Evolutionary conservation across 2,888 invertebrate species (phyloP), one percentile per base, ranked within the genome.

Genomic region (Ganaspis brasiliensis): DNA sequence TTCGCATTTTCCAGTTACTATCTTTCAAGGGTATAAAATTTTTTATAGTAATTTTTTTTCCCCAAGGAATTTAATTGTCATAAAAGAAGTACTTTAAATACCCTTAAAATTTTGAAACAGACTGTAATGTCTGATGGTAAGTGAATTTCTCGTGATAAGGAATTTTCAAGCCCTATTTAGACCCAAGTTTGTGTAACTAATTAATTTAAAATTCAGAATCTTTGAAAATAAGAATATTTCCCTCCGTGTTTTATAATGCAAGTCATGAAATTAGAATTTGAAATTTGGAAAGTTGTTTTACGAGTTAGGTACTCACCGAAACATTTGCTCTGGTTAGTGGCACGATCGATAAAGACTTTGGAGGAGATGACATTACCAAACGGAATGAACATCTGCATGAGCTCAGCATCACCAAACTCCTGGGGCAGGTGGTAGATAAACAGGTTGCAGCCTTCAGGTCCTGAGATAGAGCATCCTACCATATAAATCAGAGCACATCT

Each of bases 371-470:
- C 99, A 93, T 98, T 98, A 89, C 99, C 99, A 92, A 99, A 99
- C 82, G 99, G 99, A 92, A 99, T 95, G 93, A 99, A 99, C 99
- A 99, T 99, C 94, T 99, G 99, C 96, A 99, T 99, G 91, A 99
- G 95, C 93, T 99, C 99, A 82, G 97, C 96, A 92, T 99, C 99
- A 77, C 99, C 99, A 92, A 99, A 99, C 94, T 99, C 99, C 94
- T 99, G 99, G 86, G 99, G 99, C 93, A 99, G 96, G 94, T 99
- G 99, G 94, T 99, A 99, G 94, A 99, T 99, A 95, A 99, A 99
- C 89, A 99, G 95, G 93, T 99, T 99, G 94, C 99, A 99, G 92
- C 99, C 99, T 94, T 99, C 99, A 87, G 99, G 99, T 92, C 99
- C 99, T 92, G 97, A 97, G 94, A 97, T 97, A 91, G 97, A 97